Conservation (phyloP, 1,140 invertebrate species). For the Chymomyza costata region DNA sequence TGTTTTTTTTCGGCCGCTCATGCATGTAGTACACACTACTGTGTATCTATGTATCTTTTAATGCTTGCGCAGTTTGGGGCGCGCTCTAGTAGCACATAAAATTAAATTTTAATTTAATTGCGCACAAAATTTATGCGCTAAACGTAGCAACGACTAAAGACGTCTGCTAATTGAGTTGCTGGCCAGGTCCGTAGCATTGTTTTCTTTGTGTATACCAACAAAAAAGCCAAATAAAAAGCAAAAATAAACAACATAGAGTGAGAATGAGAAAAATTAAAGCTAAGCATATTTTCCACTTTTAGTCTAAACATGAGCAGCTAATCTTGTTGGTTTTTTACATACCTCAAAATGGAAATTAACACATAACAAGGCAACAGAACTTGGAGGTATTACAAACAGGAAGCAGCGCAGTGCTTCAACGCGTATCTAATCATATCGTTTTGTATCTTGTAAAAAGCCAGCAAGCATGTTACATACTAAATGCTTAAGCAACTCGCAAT, state of each 20-base stretch:
- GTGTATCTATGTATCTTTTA: no score
- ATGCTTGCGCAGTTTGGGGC: conserved; percentile 39
- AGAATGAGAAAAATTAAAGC: not conserved
- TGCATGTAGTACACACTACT: no score
- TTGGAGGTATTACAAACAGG: conserved; percentile 46
- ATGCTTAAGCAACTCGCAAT: conserved; percentile 65
- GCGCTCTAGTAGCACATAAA: conserved; percentile 50
- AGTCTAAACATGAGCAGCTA: conserved; percentile 27
- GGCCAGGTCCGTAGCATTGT: not conserved
- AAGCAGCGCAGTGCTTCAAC: conserved; percentile 24
- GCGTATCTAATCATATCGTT: conserved; percentile 60
- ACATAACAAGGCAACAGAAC: conserved; percentile 39
- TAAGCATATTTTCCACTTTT: conserved; percentile 23
- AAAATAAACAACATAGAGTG: conserved; percentile 1
- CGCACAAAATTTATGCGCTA: conserved; percentile 36
- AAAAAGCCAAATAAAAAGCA: not conserved
- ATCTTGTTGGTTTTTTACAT: no score
- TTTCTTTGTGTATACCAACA: no score
- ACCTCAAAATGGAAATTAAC: conserved; percentile 35
- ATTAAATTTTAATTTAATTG: conserved; percentile 72
- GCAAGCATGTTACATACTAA: conserved; percentile 57
- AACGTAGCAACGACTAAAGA: not conserved
- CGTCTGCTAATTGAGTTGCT: conserved; percentile 65
- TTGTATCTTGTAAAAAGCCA: conserved; percentile 35
- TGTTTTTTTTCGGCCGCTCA: no score